Evolutionary conservation across 2,113 vertebrate species (phyloP).

Genomic region (Cnemophilus loriae): DNA sequence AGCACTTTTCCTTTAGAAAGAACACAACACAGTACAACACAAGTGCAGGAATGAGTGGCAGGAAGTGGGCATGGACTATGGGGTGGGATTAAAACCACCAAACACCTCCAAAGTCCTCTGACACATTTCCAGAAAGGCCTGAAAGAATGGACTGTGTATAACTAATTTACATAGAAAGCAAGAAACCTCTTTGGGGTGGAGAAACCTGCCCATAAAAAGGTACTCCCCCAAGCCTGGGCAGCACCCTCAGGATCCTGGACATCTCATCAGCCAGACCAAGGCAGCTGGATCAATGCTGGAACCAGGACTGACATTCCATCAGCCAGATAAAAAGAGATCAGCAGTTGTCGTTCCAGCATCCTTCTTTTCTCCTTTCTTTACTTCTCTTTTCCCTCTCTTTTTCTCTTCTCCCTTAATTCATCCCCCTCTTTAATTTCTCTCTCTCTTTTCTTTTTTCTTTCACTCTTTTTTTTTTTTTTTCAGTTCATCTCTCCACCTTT

Average conservation of each 20-base stretch:
- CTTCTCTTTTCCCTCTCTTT: neutral
- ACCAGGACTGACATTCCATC: neutral
- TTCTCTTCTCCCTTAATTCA: neutral
- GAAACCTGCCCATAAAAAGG: neutral
- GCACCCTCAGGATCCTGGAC: neutral
- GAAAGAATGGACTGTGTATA: fast-evolving
- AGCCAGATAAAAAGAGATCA: neutral
- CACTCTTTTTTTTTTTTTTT: neutral
- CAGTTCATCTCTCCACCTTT: neutral
- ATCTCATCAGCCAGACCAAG: neutral
- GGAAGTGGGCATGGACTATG: neutral
- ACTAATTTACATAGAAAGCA: neutral
- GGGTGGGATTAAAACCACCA: neutral
- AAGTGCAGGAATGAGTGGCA: neutral
- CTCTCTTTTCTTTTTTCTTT: neutral
- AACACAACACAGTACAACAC: neutral
- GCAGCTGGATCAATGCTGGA: neutral
- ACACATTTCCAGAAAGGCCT: neutral
- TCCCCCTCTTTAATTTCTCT: neutral
- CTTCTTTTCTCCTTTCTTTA: neutral
- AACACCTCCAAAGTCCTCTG: neutral
- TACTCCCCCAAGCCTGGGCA: neutral
- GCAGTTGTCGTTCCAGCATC: neutral
- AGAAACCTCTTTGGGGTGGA: neutral
- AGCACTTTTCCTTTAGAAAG: neutral